Evolutionary conservation across 2,797 vertebrate genomes (phyloP), one percentile per base, ranked within the genome.

Genomic region (Clamator glandarius): DNA sequence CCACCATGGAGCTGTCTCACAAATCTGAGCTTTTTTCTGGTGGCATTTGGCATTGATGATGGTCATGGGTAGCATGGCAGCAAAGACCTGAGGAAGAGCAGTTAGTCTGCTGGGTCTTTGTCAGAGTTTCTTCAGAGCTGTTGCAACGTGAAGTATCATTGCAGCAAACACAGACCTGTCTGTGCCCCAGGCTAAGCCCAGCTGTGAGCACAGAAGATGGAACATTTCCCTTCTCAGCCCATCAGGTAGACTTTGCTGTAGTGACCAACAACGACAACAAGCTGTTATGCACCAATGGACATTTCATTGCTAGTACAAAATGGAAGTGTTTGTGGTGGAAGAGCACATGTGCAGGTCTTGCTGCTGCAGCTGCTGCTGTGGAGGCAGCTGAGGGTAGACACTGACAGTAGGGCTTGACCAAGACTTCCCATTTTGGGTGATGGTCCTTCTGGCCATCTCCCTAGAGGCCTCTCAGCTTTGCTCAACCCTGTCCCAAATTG

Each of bases 371-470:
- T 42, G 15, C 48, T 87, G 41, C 31, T 3, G 2, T 5, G 19
- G 55, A 58, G 24, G 15, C 16, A 23, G 42, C 15, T 58, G 54
- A 24, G 84, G 50, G 23, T 9, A 41, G n/a, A 42, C n/a, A 24
- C 11, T 48, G 28, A 28, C 17, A 61, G 50, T 5, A 75, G 35
- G 14, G 17, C 26, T 79, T 3, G 9, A 26, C 13, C 29, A 66
- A 2, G 0, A 0, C 21, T 15, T 84, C 13, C 14, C 10, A 3
- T 59, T 31, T 75, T 1, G 3, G 31, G 10, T 25, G 39, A 0
- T 1, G 5, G 20, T 59, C 44, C 50, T 73, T 59, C 48, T 68
- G 35, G 33, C 8, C 33, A 50, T 8, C 3, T 90, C 20, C 10
- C 6, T 21, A 50, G 41, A 4, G 72, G 18, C 50, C 57, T 26